phyloP scores from a whole-genome alignment of 2,797 vertebrate species.

The Gymnopithys bicolor region DNA sequence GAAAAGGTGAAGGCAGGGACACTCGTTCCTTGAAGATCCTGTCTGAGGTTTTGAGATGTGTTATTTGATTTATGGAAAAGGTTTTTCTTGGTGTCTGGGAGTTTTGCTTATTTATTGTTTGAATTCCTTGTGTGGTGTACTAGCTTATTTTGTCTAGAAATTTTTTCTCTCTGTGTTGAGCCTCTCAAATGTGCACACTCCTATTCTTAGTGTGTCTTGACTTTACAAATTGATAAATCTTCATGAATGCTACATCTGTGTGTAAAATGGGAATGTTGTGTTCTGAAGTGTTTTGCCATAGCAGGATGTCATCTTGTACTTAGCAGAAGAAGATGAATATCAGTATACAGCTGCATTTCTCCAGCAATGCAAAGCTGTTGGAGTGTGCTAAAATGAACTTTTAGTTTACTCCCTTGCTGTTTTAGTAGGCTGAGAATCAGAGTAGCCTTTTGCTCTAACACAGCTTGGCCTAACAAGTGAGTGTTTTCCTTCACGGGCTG shows the following conservation, averaged over 20 bases:
- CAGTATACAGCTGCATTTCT: not conserved
- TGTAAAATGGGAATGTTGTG: not conserved
- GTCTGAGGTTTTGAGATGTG: not conserved
- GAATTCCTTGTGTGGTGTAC: not conserved
- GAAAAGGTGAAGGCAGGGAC: not conserved
- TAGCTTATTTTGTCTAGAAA: not conserved
- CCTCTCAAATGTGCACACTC: not conserved
- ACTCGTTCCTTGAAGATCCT: not conserved
- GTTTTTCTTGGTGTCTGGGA: not conserved
- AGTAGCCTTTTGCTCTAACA: not conserved
- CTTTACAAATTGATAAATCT: not conserved
- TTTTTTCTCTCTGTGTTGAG: rapidly evolving
- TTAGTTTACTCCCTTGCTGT: not conserved
- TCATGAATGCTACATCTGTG: not conserved
- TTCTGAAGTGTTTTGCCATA: not conserved
- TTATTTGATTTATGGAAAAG: not conserved
- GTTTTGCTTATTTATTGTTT: not conserved
- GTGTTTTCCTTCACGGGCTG: not conserved
- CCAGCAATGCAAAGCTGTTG: not conserved
- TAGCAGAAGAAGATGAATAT: not conserved
- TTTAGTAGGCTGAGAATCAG: not conserved
- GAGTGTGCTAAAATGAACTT: not conserved
- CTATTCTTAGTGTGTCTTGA: not conserved
- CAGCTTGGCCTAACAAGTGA: not conserved
- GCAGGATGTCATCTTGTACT: not conserved